These are phyloP conservation scores for Lagenorhynchus albirostris DNA, from an alignment of 2,113 vertebrate genomes.

Conservation along the genomic window DNA sequence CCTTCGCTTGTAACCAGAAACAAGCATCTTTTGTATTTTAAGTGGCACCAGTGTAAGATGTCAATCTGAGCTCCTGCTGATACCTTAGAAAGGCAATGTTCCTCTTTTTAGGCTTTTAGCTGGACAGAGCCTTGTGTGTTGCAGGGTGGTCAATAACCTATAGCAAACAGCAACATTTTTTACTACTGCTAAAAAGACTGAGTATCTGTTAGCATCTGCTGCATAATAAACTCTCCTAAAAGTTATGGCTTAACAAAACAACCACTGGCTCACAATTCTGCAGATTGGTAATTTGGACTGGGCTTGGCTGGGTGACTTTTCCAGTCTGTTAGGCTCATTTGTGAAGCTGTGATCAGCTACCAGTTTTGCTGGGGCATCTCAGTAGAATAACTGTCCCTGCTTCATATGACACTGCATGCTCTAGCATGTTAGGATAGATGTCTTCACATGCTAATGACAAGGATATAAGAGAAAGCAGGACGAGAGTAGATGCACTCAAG, in stretches of 20 bases:
- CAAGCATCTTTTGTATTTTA: not conserved
- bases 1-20: not conserved
- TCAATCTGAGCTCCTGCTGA: not conserved
- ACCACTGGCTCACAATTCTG: not conserved
- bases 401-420: accelerated
- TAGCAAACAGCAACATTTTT: not conserved
- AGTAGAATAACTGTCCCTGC: not conserved
- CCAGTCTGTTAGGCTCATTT: not conserved
- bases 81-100: not conserved
- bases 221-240: not conserved
- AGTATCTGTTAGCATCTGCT: not conserved
- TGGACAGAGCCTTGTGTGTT: not conserved
- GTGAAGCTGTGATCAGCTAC: not conserved
- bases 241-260: not conserved
- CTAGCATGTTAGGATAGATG: too few species aligned
- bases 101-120: not conserved
- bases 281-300: not conserved
- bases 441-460: not conserved
- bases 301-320: not conserved
- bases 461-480: not conserved
- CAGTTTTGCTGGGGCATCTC: not conserved
- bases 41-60: not conserved
- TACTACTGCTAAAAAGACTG: not conserved
- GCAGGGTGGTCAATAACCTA: not conserved
- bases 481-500: too few species aligned